Evolutionary conservation across 2,797 vertebrate species (phyloP).

Genomic region (Pangasius djambal): DNA sequence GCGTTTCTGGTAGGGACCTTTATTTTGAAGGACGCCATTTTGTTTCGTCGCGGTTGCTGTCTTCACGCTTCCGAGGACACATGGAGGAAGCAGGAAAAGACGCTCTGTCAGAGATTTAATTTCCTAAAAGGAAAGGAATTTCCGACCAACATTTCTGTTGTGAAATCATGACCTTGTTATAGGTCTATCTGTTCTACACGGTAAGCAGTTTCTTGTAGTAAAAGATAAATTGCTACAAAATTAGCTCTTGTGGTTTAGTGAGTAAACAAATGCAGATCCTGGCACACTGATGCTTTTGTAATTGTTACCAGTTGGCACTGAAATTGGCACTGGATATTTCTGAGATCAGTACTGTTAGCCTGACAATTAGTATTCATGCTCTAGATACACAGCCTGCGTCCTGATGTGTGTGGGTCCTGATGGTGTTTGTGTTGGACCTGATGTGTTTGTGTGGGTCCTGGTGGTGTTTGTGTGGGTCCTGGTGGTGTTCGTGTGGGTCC

Average conservation of each 20-base stretch:
- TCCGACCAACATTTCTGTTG: not conserved
- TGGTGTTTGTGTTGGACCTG: not conserved
- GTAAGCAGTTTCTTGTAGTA: not conserved
- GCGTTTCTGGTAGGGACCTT: not conserved
- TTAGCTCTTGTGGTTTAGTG: not conserved
- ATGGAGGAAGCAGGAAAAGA: too few species aligned
- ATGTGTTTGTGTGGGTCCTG: too few species aligned
- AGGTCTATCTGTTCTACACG: not conserved
- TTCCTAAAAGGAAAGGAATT: not conserved
- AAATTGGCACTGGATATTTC: not conserved
- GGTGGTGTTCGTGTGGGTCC: too few species aligned
- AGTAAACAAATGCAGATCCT: not conserved
- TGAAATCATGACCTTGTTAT: not conserved
- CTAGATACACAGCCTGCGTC: not conserved
- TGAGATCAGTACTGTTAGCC: not conserved
- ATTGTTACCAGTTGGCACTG: not conserved
- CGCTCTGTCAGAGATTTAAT: not conserved
- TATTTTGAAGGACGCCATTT: conserved; percentile 19
- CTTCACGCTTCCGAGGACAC: not conserved
- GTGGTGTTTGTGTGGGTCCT: too few species aligned
- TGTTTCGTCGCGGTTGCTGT: not conserved
- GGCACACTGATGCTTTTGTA: not conserved
- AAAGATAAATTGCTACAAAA: not conserved
- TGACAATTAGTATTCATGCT: not conserved
- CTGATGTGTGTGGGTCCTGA: not conserved